Evolutionary conservation across 1,140 invertebrate genomes (phyloP), one percentile per base, ranked within the genome.

Genomic region (Papilio polytes): DNA sequence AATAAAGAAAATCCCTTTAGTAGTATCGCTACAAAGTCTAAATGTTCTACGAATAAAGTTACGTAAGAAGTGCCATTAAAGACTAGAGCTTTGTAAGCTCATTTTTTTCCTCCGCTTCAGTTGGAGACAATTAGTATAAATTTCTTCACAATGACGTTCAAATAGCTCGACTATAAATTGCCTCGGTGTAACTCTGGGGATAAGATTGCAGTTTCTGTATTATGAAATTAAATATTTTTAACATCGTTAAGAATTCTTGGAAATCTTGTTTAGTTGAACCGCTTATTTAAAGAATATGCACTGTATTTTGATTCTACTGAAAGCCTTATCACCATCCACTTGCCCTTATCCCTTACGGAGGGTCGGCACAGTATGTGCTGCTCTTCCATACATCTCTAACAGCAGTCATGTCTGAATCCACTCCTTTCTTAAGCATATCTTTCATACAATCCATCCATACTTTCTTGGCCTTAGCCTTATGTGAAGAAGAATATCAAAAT

Each of bases 41-140:
- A 31, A 2, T 15, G 3, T 66, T 66, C 26, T 8, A 26, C 22
- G 13, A 63, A 26, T 63, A 8, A 66, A 66, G 63, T 66, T 66
- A 26, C 12, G 22, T 26, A 66, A 66, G 26, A 66, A 66, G 63
- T 66, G 22, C 26, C 63, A 36, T 66, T 66, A 66, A 66, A 66
- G 63, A 31, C 63, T 66, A 15, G 63, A 66, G 63, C 22, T 66
- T 66, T 66, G 22, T 66, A 15, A 66, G 63, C 63, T 66, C 13
- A 66, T 66, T 66, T 66, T n/a, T 66, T 66, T 26, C 22, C 63
- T 66, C 63, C 63, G 63, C 26, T 13, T 66, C 63, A 66, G 63
- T 66, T 66, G 63, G 2, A 66, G 63, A 66, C 63, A 66, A 66
- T 66, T 66, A 66, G 63, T 66, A 66, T 66, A 66, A 66, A 66